A percentile compares a stretch with the other conserved stretches of the same genome.
These are phyloP conservation scores for Trachelus iudaicus DNA, from an alignment of 2,888 invertebrate genomes.

Conservation along the genomic window DNA sequence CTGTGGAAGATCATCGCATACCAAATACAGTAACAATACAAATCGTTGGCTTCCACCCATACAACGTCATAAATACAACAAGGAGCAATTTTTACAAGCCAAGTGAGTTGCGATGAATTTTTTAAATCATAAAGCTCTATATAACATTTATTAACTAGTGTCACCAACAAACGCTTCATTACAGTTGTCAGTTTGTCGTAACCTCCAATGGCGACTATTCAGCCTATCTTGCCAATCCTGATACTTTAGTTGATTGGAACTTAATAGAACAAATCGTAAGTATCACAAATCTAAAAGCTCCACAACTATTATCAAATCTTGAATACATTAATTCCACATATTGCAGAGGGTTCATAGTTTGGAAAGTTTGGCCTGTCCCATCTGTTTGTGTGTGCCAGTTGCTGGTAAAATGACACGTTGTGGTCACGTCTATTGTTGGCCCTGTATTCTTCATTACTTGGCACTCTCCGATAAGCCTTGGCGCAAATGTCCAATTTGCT, in stretches of 20 bases:
- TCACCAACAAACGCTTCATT: conserved; percentile 36
- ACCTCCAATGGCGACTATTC: conserved; percentile 83
- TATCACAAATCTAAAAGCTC: conserved; percentile 78
- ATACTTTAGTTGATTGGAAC: conserved; percentile 91
- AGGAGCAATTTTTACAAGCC: conserved; percentile 94
- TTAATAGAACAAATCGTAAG: conserved; percentile 92
- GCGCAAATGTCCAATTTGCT: conserved; percentile 93
- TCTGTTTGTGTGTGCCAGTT: conserved; percentile 87
- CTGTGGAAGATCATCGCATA: conserved; percentile 49
- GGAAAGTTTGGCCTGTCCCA: conserved; percentile 85
- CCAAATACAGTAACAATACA: conserved; percentile 36
- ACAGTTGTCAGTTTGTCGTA: conserved; percentile 95
- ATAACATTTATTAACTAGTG: background rate
- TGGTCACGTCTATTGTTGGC: conserved; percentile 97
- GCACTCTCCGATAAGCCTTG: conserved; percentile 85
- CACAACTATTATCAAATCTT: background rate
- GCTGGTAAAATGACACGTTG: conserved; percentile 94
- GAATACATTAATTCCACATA: conserved; percentile 1
- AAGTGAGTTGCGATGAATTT: conserved; percentile 71
- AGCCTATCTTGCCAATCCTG: conserved; percentile 84
- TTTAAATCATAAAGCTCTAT: background rate
- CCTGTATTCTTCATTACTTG: conserved; percentile 93
- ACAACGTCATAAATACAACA: conserved; percentile 82
- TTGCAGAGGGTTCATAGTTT: conserved; percentile 73
- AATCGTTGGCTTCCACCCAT: conserved; percentile 65